Evolutionary conservation across 2,797 vertebrate species (phyloP), one percentile per base, ranked within the genome.

Genomic region (Gobio occitaniae): DNA sequence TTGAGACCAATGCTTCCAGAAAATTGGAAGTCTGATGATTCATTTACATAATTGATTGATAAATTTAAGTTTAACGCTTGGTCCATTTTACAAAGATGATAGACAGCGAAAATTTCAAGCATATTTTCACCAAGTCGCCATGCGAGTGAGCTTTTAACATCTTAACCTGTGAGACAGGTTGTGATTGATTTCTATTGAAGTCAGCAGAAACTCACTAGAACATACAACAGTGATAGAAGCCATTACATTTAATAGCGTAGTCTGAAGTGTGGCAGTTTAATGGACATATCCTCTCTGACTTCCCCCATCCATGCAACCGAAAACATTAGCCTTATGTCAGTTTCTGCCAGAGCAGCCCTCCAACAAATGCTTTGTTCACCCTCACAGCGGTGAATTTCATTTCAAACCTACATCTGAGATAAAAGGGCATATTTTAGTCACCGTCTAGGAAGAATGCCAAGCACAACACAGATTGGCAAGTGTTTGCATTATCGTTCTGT

Each of bases 221-320:
- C 76, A 84, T 50, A 79, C 83, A 79, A 84, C 77, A 85, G 54
- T 79, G 77, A 74, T 85, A 29, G 77, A 85, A 79, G 63, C 83
- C 77, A 85, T 79, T 85, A 85, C 77, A n/a, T 85, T 80, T 79
- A 85, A 85, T 85, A 71, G 83, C 21, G 1, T 52, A 79, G 54
- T 79, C 44, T 85, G 76, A 72, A 79, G 68, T 85, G 83, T 85
- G 83, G 83, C 83, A 85, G 68, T 80, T 84, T 80, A 85, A 85
- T 85, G 83, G 76, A 80, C 77, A 80, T 72, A 79, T 85, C 77
- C 54, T 72, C 32, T 36, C 76, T 29, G 77, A 85, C 77, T 79
- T 72, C 56, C 41, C 74, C 52, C 56, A 79, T 72, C 47, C 13
- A 80, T 82, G 77, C 54, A 72, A 72, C 65, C 11, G 68, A 79